A percentile compares a stretch with the other conserved stretches of the same genome.
These are phyloP conservation scores for Entomyzon cyanotis DNA, from an alignment of 2,113 vertebrate species.

Conservation along the genomic window DNA sequence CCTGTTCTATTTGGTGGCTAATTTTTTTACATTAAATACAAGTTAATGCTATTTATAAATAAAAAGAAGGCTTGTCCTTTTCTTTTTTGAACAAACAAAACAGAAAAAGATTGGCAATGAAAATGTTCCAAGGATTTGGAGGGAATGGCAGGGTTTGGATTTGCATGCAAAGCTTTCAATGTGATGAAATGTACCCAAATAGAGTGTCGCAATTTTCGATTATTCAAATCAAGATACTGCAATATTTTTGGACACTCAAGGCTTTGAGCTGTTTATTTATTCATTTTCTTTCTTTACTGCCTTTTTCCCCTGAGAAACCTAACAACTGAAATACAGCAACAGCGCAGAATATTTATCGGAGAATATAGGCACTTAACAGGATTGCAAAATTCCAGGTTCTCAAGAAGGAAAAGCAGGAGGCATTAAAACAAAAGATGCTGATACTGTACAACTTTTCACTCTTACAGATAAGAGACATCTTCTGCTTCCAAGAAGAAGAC, in stretches of 20 bases:
- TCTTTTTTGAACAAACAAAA: background rate
- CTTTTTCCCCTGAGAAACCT: constrained; percentile 62
- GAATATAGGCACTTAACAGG: constrained; percentile 53
- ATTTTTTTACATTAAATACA: background rate
- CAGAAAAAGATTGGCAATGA: background rate
- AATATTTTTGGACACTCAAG: constrained; percentile 58
- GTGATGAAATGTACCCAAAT: constrained; percentile 59
- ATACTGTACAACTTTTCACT: background rate
- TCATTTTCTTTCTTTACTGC: constrained; percentile 61
- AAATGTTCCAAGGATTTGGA: background rate
- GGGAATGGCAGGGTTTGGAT: background rate
- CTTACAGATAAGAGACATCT: background rate
- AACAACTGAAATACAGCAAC: constrained; percentile 53
- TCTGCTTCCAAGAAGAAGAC: background rate
- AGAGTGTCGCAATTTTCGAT: constrained; percentile 44
- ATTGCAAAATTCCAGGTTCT: constrained; percentile 28
- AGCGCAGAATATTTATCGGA: background rate
- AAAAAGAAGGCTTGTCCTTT: background rate
- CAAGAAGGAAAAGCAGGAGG: constrained; percentile 3
- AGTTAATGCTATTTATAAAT: background rate
- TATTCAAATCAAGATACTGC: constrained; percentile 57
- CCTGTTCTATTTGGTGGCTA: background rate
- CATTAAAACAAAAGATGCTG: background rate
- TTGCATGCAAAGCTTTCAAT: constrained; percentile 1
- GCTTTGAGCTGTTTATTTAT: constrained; percentile 68